These are phyloP conservation scores for Eupithecia exiguata DNA, from an alignment of 2,888 invertebrate genomes.

Conservation along the genomic window DNA sequence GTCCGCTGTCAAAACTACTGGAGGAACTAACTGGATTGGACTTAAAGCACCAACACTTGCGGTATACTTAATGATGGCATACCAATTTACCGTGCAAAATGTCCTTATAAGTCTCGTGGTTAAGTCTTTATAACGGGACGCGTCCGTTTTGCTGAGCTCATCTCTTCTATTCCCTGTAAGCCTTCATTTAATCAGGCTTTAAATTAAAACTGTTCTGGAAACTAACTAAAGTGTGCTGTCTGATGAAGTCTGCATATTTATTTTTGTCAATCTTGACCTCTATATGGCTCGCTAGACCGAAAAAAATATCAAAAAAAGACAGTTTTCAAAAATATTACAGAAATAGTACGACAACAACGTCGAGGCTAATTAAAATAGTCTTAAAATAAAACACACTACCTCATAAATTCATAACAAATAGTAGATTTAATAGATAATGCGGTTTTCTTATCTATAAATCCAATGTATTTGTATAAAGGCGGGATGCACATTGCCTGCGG, in stretches of 20 bases:
- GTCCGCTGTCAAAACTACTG: background rate
- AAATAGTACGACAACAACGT: too few relatives aligned
- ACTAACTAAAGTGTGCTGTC: conserved; percentile 31
- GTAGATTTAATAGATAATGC: conserved; percentile 25
- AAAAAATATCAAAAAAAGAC: too few relatives aligned
- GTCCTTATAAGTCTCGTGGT: conserved; percentile 15
- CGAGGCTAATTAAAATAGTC: too few relatives aligned
- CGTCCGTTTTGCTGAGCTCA: conserved; percentile 13
- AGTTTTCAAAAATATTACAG: too few relatives aligned
- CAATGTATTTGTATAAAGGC: conserved; percentile 52
- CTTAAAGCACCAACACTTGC: background rate
- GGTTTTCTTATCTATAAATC: conserved; percentile 46
- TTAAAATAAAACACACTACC: background rate
- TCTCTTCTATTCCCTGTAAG: conserved; percentile 19
- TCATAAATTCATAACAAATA: conserved; percentile 20
- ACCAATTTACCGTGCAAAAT: conserved; percentile 6
- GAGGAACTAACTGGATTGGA: background rate
- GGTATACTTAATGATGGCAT: conserved; percentile 23
- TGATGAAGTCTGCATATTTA: background rate
- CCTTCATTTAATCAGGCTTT: conserved; percentile 33
- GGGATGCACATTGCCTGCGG: conserved; percentile 62
- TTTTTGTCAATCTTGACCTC: too few relatives aligned
- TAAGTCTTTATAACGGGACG: conserved; percentile 18
- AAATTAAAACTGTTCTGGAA: conserved; percentile 42
- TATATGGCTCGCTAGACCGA: background rate